Base-by-base conservation (phyloP, 64 coral and sea anemone species). In the Hydrozoanthus tunicans region DNA sequence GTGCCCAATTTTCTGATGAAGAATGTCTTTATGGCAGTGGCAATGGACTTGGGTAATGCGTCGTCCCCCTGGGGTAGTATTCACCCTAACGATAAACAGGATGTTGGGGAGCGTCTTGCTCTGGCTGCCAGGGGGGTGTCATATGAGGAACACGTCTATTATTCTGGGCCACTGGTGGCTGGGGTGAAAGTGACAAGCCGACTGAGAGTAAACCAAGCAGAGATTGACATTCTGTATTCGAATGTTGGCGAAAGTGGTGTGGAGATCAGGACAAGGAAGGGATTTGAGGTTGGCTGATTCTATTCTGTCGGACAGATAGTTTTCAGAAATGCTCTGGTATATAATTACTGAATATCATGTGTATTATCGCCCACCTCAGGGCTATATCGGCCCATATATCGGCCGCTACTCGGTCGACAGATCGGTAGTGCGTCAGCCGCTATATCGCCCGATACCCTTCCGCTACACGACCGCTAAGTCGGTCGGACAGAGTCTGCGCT, bases 21-120 rank as follows among this genome's bases (percentile, higher is more conserved):
- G 52, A 96, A 92, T 43, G 94, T 99, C 10, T 99, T 99, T 79
- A 99, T 99, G 97, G 97, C 97, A 3, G 94, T 99, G 51, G 82
- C 97, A 1, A 92, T 99, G 97, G 97, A 99, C 64, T 86, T 99
- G 51, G 97, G 97, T 12, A 99, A 99, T 76, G 89, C 79, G 17
- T 90, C 94, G 5, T 94, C 97, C 9, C 92, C 92, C 43, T 99
- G 90, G 76, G 94, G 94, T 15, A 96, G 94, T 58, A 90, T 96
- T 66, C 97, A 99, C 67, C 97, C 97, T 7, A 95, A 85, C 78
- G 97, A 99, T 26, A 99, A 99, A 90, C 84, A 91, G 71, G 94
- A 96, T 56, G 97, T 99, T 15, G 94, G 97, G 0, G 81, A 83
- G 63, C 92, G 97, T 26, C 57, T 99, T 15, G 94, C 94, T 8